Conservation (phyloP, 2,113 vertebrate species). For the Uria lomvia region DNA sequence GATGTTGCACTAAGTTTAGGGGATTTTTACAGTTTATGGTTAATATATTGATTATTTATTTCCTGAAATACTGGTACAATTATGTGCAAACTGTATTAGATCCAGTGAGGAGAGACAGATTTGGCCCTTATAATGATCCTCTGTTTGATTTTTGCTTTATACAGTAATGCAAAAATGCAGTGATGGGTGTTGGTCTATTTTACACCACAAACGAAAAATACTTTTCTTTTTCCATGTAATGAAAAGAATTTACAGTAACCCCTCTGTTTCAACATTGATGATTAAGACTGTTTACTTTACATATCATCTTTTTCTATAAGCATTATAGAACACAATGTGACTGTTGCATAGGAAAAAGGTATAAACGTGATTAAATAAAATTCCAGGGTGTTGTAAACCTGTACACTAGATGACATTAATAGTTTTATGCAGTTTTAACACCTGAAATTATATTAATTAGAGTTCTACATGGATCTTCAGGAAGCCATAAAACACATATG, state of each 20-base stretch:
- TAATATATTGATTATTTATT: background rate
- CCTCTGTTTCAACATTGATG: background rate
- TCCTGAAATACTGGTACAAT: background rate
- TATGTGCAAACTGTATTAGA: background rate
- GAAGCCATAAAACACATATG: background rate
- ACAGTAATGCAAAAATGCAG: background rate
- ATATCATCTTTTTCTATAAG: background rate
- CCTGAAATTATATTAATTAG: background rate
- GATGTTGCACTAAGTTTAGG: background rate
- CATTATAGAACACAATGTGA: background rate
- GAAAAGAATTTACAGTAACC: background rate
- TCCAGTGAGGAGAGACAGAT: background rate
- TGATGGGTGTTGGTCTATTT: background rate
- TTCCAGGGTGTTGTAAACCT: background rate
- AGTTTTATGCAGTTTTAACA: background rate
- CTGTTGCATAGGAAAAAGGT: background rate
- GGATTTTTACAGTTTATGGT: fast-evolving
- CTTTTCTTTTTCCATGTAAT: background rate
- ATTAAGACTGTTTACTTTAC: background rate
- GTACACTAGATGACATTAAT: background rate
- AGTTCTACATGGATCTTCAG: background rate
- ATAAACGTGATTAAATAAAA: background rate
- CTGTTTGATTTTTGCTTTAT: background rate
- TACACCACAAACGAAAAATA: background rate
- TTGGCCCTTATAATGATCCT: background rate